Conservation (phyloP, 2,113 vertebrate genomes). For the Nestor notabilis region DNA sequence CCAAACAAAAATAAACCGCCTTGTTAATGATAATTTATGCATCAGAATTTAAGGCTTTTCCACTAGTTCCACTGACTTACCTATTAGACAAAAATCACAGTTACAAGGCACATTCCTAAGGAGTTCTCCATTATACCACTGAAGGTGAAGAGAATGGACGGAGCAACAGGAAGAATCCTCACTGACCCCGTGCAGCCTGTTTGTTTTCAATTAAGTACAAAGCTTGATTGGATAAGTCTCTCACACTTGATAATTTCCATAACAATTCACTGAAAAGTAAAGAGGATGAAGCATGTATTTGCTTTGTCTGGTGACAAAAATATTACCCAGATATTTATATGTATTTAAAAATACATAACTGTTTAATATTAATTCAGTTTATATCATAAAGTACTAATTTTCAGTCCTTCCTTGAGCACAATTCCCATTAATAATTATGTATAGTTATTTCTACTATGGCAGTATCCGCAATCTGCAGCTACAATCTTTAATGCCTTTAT, state of each 20-base stretch:
- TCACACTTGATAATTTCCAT: background rate
- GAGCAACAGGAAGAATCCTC: background rate
- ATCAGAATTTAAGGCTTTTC: slow-evolving; percentile 34
- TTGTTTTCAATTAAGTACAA: background rate
- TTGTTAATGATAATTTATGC: slow-evolving; percentile 51
- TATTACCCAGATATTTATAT: background rate
- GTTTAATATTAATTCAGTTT: background rate
- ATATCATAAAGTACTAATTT: background rate
- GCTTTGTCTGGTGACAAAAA: background rate
- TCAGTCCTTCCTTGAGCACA: background rate
- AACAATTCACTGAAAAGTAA: background rate
- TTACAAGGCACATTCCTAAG: background rate
- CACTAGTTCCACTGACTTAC: background rate
- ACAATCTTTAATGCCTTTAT: background rate
- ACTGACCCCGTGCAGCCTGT: background rate
- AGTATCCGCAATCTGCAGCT: background rate
- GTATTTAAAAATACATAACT: background rate
- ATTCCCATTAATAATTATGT: background rate
- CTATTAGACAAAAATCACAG: background rate
- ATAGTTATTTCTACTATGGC: background rate
- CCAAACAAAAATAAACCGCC: slow-evolving; percentile 32
- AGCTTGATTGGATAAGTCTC: background rate
- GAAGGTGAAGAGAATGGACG: background rate
- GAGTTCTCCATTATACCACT: background rate
- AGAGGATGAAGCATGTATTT: background rate